Evolutionary conservation across 2,888 invertebrate species (phyloP).

Genomic region (Parthenolecanium corni): DNA sequence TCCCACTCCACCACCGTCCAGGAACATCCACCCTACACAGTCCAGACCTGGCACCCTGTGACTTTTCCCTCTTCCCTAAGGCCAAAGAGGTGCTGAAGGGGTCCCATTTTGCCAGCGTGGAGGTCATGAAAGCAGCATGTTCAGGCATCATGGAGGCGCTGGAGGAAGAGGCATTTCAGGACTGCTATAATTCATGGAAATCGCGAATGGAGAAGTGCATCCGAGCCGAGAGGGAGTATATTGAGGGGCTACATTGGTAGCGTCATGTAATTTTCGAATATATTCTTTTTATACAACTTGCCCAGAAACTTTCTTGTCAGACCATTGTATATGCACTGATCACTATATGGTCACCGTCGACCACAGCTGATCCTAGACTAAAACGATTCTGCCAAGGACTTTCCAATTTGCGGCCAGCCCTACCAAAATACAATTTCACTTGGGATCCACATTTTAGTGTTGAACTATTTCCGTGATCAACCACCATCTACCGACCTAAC

Average conservation of each 20-base stretch:
- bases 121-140: background rate
- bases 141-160: background rate
- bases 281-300: background rate
- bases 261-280: background rate
- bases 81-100: background rate
- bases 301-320: no score
- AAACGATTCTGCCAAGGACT: no score
- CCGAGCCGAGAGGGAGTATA: background rate
- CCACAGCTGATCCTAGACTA: no score
- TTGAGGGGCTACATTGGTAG: background rate
- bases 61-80: background rate
- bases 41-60: background rate
- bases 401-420: no score
- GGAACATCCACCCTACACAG: no score
- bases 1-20: no score
- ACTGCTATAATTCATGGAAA: background rate
- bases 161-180: background rate
- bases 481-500: no score
- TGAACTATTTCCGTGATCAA: no score
- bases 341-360: no score
- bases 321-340: no score
- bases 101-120: background rate
- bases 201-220: background rate
- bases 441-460: no score
- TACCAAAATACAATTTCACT: no score